A percentile compares a stretch with the other conserved stretches of the same genome.
Conservation (phyloP, 2,888 invertebrate species). For the Folsomia candida region DNA sequence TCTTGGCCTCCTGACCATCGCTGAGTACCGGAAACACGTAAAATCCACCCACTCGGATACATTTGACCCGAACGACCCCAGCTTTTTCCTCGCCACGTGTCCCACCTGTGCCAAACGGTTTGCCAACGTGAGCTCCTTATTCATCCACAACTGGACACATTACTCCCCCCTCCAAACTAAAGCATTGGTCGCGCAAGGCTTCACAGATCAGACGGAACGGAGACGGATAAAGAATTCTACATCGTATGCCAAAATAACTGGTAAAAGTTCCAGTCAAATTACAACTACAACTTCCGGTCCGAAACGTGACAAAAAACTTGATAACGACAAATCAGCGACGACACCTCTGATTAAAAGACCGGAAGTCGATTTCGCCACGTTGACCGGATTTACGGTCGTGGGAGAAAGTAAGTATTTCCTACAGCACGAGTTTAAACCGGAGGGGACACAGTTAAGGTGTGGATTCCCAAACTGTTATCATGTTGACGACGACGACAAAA, state of each 20-base stretch:
- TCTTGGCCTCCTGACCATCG: background rate
- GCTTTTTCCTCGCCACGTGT: background rate
- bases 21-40: background rate
- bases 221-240: no score
- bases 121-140: background rate
- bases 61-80: background rate
- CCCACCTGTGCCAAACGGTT: background rate
- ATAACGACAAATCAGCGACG: no score
- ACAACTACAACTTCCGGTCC: no score
- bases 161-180: background rate
- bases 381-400: background rate
- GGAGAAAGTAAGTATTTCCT: background rate
- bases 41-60: background rate
- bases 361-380: no score
- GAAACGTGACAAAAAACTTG: no score
- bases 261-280: no score
- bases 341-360: no score
- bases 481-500: no score
- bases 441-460: background rate
- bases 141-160: background rate
- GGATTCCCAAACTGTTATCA: background rate
- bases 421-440: background rate
- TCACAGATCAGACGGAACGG: background rate
- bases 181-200: background rate
- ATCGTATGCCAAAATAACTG: no score